phyloP scores from a whole-genome alignment of 2,113 vertebrate species.

The Rhinichthys klamathensis region DNA sequence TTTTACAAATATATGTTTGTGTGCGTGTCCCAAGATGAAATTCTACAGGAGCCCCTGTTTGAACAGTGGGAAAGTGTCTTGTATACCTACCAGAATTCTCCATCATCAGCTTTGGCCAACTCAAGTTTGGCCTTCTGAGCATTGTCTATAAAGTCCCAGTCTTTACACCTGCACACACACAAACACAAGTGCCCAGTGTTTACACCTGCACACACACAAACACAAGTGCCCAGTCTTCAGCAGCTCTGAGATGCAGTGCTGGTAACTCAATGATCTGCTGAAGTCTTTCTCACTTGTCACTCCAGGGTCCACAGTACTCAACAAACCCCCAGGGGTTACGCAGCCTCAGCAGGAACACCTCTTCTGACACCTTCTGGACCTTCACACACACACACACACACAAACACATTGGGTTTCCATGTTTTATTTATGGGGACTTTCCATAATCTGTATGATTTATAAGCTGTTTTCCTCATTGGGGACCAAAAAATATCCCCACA shows the following conservation, averaged over 20 bases:
- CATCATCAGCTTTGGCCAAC: slow-evolving; percentile 74
- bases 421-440: no score
- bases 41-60: no score
- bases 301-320: slow-evolving; percentile 80
- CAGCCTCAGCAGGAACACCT: slow-evolving; percentile 71
- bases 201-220: slow-evolving; percentile 31
- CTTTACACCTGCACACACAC: slow-evolving; percentile 66
- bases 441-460: no score
- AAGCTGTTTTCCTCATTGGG: no score
- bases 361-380: slow-evolving; percentile 66
- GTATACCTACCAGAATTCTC: slow-evolving; percentile 79
- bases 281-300: slow-evolving; percentile 74
- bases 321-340: slow-evolving; percentile 84
- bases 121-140: slow-evolving; percentile 71
- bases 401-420: no score
- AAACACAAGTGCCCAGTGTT: neutral
- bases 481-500: no score
- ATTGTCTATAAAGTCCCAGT: slow-evolving; percentile 71
- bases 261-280: slow-evolving; percentile 8
- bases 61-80: neutral
- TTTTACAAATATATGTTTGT: neutral
- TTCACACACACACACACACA: slow-evolving; percentile 52
- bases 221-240: slow-evolving; percentile 5
- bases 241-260: neutral
- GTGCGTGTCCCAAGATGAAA: neutral